A percentile compares a stretch with the other conserved stretches of the same genome.
Evolutionary conservation across 1,140 invertebrate species (phyloP).

Genomic region (Rhysida immarginata): DNA sequence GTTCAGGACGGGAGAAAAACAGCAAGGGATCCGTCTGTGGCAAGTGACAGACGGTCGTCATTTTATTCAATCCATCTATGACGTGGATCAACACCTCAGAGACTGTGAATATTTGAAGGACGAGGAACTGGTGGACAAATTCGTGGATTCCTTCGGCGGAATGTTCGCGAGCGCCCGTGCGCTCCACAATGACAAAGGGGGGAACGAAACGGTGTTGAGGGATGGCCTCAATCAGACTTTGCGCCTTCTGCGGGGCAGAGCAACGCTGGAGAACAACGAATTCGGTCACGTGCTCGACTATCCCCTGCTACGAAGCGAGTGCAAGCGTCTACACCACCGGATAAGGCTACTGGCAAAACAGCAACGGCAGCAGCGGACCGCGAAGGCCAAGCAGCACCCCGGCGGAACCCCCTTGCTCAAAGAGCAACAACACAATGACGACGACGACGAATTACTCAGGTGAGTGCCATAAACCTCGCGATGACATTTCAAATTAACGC

Average conservation of each 20-base stretch:
- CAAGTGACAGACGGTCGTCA: conserved; percentile 46
- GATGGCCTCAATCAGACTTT: not conserved
- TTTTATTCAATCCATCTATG: conserved; percentile 50
- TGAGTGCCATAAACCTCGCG: too few species aligned
- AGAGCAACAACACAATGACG: too few species aligned
- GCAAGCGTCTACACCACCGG: conserved; percentile 2
- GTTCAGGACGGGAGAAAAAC: not conserved
- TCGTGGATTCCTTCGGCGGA: conserved; percentile 36
- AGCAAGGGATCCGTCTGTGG: conserved; percentile 41
- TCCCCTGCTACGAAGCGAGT: conserved; percentile 16
- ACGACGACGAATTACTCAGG: too few species aligned
- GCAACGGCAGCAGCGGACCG: too few species aligned
- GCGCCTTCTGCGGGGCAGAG: not conserved
- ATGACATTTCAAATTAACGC: too few species aligned
- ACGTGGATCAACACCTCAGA: conserved; percentile 34
- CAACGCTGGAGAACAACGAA: conserved; percentile 7
- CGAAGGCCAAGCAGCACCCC: too few species aligned
- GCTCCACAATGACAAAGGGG: not conserved
- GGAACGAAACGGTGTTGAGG: not conserved
- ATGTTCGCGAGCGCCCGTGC: conserved; percentile 33
- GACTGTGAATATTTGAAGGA: conserved; percentile 48
- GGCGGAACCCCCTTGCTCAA: too few species aligned
- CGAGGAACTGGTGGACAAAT: conserved; percentile 34
- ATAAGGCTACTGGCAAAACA: not conserved
- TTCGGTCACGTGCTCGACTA: conserved; percentile 16